Evolutionary conservation across 2,888 invertebrate genomes (phyloP).

Genomic region (Penaeus monodon): DNA sequence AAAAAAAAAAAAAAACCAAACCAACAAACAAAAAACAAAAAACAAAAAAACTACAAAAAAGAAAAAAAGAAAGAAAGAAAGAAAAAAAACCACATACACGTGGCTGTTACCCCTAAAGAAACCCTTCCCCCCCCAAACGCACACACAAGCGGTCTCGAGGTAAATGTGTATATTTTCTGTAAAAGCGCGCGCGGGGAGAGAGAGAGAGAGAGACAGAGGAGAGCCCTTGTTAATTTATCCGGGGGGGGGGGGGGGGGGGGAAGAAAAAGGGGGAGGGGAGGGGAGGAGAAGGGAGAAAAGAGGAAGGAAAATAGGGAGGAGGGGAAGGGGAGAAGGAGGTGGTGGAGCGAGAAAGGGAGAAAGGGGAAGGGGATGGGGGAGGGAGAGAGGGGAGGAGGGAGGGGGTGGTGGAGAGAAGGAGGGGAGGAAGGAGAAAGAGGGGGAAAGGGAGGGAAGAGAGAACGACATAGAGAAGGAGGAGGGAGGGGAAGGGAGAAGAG

Average conservation of each 20-base stretch:
- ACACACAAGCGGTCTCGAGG: not conserved
- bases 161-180: not conserved
- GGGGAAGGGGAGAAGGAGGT: too few relatives aligned
- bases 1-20: not conserved
- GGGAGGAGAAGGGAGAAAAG: not conserved
- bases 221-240: not conserved
- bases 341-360: too few relatives aligned
- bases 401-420: too few relatives aligned
- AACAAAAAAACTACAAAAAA: too few relatives aligned
- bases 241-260: not conserved
- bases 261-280: not conserved
- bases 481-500: too few relatives aligned
- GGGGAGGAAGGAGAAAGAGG: too few relatives aligned
- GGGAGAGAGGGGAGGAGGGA: too few relatives aligned
- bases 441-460: too few relatives aligned
- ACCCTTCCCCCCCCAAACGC: not conserved
- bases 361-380: too few relatives aligned
- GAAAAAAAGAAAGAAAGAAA: not conserved
- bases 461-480: too few relatives aligned
- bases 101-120: not conserved
- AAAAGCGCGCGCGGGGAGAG: not conserved
- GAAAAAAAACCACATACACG: not conserved
- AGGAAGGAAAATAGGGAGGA: too few relatives aligned
- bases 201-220: too few relatives aligned
- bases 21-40: not conserved